phyloP scores from a whole-genome alignment of 1,140 invertebrate species.

The Drosophila trapezifrons region DNA sequence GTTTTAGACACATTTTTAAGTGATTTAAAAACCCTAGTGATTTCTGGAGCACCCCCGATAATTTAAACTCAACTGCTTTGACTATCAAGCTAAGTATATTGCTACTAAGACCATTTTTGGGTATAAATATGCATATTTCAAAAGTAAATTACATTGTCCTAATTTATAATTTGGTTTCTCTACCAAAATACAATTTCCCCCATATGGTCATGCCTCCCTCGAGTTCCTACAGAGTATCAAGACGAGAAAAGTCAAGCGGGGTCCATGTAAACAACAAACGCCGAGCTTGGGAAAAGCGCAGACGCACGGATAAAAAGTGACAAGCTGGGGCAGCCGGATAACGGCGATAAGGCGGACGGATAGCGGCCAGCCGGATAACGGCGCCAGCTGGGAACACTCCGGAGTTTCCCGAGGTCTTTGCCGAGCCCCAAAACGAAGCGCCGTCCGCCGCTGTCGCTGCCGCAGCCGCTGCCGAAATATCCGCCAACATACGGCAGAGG shows the following conservation, averaged over 20 bases:
- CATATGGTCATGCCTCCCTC: not conserved
- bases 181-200: not conserved
- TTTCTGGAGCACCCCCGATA: too few species aligned
- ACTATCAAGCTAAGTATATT: too few species aligned
- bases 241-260: constrained; percentile 26
- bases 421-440: constrained; percentile 18
- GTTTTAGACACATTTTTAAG: too few species aligned
- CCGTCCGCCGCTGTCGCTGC: not conserved
- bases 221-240: not conserved
- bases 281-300: constrained; percentile 35
- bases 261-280: constrained; percentile 54
- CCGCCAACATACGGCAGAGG: constrained; percentile 32
- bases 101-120: too few species aligned
- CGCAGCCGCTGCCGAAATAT: constrained; percentile 32
- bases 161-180: too few species aligned
- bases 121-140: too few species aligned
- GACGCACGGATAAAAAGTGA: constrained; percentile 59
- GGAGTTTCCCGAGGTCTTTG: not conserved
- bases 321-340: constrained; percentile 38
- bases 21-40: too few species aligned
- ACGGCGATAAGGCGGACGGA: constrained; percentile 29
- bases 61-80: too few species aligned
- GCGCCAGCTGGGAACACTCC: constrained; percentile 57
- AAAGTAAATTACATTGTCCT: too few species aligned
- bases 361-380: constrained; percentile 37